Percentiles rank a stretch among this genome's conserved stretches.
These are phyloP conservation scores for Megaptera novaeangliae DNA, from an alignment of 2,113 vertebrate species.

Conservation along the genomic window DNA sequence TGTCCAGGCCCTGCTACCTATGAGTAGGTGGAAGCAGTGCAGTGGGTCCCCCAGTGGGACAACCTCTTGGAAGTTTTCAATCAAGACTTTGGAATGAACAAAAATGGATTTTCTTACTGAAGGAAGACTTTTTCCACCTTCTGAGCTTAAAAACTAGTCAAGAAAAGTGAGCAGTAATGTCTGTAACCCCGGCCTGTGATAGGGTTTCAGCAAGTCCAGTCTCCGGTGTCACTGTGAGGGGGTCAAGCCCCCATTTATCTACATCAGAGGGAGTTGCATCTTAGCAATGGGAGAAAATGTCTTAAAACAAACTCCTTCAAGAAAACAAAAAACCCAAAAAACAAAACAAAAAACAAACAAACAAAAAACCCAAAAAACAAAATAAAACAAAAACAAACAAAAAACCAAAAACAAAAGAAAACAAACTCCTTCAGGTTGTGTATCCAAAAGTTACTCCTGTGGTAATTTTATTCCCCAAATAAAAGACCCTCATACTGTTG, in stretches of 20 bases:
- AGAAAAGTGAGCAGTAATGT: neutral
- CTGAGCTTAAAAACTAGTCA: neutral
- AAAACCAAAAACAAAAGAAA: neutral
- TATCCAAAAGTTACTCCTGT: neutral
- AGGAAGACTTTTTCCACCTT: neutral
- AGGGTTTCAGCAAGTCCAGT: neutral
- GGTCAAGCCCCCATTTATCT: neutral
- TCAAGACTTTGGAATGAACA: neutral
- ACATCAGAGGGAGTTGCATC: neutral
- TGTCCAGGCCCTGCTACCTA: neutral
- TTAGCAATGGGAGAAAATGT: neutral
- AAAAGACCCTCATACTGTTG: neutral
- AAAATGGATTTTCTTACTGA: neutral
- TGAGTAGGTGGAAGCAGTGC: rapidly evolving
- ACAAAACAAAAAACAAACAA: neutral
- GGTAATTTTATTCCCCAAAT: neutral
- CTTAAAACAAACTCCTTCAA: neutral
- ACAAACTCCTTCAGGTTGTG: neutral
- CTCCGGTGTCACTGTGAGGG: neutral
- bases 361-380: neutral
- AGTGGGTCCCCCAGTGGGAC: rapidly evolving
- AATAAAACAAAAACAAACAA: neutral
- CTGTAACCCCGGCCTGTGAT: neutral
- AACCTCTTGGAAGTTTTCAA: neutral
- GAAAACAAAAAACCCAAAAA: neutral